Evolutionary conservation across 2,113 vertebrate genomes (phyloP).

Genomic region (Planiliza haematocheilus): DNA sequence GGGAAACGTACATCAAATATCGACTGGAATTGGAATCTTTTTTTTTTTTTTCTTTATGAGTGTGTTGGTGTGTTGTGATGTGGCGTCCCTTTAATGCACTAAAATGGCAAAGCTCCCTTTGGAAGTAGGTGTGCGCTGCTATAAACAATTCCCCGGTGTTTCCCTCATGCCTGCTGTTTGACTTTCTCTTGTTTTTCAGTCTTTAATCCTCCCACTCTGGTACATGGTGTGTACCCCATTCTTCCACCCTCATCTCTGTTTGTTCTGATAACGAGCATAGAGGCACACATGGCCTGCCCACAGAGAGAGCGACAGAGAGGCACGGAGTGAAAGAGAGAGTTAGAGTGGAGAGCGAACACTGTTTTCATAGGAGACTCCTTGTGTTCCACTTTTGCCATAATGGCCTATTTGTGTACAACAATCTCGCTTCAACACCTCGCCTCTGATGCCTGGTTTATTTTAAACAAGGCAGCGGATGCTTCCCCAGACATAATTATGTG

Average conservation of each 20-base stretch:
- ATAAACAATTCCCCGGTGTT: conserved; percentile 41
- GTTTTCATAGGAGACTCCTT: conserved; percentile 73
- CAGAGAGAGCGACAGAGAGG: conserved; percentile 49
- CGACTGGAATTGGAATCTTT: conserved; percentile 29
- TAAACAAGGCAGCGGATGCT: conserved; percentile 72
- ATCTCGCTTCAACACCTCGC: conserved; percentile 70
- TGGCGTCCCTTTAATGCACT: conserved; percentile 24
- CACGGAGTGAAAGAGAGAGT: conserved; percentile 4
- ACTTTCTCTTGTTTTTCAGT: conserved; percentile 52
- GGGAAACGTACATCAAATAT: conserved; percentile 52
- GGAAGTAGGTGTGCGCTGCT: conserved; percentile 44
- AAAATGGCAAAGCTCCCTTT: conserved; percentile 56
- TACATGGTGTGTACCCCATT: conserved; percentile 53
- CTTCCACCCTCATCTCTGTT: conserved; percentile 71
- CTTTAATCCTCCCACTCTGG: conserved; percentile 60
- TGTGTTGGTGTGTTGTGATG: neutral
- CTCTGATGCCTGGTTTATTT: conserved; percentile 79
- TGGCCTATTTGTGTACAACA: conserved; percentile 77
- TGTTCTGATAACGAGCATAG: conserved; percentile 74
- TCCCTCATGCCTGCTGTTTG: conserved; percentile 46
- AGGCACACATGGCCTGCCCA: conserved; percentile 53
- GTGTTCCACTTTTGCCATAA: conserved; percentile 78
- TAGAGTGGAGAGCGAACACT: conserved; percentile 40
- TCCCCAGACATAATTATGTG: conserved; percentile 65
- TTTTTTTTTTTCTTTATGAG: conserved; percentile 5